Conservation (phyloP, 2,113 vertebrate genomes). For the Gasterosteus aculeatus region DNA sequence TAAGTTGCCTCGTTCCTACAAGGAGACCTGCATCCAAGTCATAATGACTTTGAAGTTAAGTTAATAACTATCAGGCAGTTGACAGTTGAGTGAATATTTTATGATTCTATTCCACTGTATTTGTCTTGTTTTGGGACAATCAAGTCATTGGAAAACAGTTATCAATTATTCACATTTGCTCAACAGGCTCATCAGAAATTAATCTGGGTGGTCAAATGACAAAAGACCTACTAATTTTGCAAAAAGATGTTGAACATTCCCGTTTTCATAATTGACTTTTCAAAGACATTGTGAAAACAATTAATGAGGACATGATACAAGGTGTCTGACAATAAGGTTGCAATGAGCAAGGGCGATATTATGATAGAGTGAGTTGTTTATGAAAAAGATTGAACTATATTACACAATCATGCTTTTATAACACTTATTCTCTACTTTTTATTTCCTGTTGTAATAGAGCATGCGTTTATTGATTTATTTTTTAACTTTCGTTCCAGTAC, state of each 20-base stretch:
- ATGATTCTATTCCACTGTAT: constrained; percentile 96
- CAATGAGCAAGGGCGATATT: constrained; percentile 1
- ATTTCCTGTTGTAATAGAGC: neutral
- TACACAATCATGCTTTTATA: neutral
- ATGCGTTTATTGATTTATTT: neutral
- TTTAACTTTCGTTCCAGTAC: neutral
- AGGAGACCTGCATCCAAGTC: constrained; percentile 72
- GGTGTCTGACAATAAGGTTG: constrained; percentile 32
- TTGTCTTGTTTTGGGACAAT: constrained; percentile 96
- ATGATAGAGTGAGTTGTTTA: neutral
- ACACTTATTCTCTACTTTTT: neutral
- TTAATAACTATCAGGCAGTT: constrained; percentile 87
- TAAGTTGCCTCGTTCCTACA: constrained; percentile 17
- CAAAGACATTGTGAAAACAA: constrained; percentile 41
- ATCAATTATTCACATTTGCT: constrained; percentile 96
- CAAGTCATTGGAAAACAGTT: constrained; percentile 90
- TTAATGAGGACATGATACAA: constrained; percentile 50
- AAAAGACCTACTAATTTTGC: constrained; percentile 51
- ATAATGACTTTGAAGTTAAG: constrained; percentile 91
- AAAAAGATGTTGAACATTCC: constrained; percentile 60
- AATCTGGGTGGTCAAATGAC: constrained; percentile 76
- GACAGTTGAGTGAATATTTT: constrained; percentile 94
- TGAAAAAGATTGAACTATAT: neutral
- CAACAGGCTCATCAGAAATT: constrained; percentile 88
- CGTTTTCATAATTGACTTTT: constrained; percentile 67